Evolutionary conservation across 2,888 invertebrate species (phyloP).

Genomic region (Tetanocera ferruginea): DNA sequence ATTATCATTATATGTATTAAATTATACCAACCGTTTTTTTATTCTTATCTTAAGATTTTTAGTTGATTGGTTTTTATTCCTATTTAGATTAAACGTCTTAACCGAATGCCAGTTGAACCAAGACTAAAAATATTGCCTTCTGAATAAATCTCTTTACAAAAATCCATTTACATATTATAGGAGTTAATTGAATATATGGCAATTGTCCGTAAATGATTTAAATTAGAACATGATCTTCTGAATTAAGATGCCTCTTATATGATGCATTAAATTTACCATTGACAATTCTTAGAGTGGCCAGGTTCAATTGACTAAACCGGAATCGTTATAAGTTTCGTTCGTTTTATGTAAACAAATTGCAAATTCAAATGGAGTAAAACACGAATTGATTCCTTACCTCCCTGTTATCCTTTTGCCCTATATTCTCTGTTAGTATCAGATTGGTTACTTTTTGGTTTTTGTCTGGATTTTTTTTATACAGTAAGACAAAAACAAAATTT

Average conservation of each 20-base stretch:
- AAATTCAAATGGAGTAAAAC: slow-evolving; percentile 1
- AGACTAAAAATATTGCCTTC: slow-evolving; percentile 12
- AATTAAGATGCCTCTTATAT: slow-evolving; percentile 14
- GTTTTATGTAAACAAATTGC: neutral
- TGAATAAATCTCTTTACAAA: neutral
- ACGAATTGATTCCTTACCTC: too few species aligned
- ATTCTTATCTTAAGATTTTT: neutral
- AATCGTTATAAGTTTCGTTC: neutral
- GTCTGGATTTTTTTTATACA: too few species aligned
- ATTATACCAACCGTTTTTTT: neutral
- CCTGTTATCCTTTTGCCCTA: too few species aligned
- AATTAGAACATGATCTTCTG: slow-evolving; percentile 20
- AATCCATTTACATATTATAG: neutral
- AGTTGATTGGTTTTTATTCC: neutral
- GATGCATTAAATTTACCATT: neutral
- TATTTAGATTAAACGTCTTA: neutral
- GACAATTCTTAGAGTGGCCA: neutral
- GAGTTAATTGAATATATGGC: slow-evolving; percentile 38
- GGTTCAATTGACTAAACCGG: neutral
- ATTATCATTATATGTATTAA: neutral
- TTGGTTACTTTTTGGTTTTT: too few species aligned
- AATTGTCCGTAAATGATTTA: slow-evolving; percentile 34
- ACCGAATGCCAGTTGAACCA: neutral
- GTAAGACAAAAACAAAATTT: too few species aligned
- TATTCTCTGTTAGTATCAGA: too few species aligned